Base-by-base conservation (phyloP, 2,113 vertebrate species). In the Mellivora capensis region DNA sequence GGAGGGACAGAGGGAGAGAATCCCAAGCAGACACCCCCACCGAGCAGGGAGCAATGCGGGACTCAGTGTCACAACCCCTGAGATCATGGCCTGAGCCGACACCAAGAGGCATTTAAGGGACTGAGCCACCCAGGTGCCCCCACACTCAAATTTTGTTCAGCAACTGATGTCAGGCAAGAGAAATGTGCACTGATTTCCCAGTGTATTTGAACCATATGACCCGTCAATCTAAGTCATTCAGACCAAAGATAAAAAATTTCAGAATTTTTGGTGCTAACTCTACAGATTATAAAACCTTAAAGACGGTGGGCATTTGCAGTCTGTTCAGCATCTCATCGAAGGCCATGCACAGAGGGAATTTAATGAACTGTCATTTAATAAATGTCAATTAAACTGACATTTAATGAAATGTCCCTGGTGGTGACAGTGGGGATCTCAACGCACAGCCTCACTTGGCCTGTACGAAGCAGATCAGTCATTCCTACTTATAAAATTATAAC, bases 111-210 rank as follows among this genome's bases (percentile, higher is more conserved):
- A 34, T 31, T 67, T 34, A 17, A 67, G 31, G 31, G 14, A 34
- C 62, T 34, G 31, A 34, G 62, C 62, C 62, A 34, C 31, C 62
- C 62, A 34, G 62, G 31, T 67, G 6, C 31, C 62, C 72, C 42
- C 42, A 81, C 39, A 64, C 10, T 89, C 31, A 83, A 49, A 83
- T 83, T 95, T 82, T 92, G 94, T 37, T 93, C 44, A 97, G 83
- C 76, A 92, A 44, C 21, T 85, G 21, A 94, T 80, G 84, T 95
- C 72, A 92, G 47, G 34, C 6, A 34, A 59, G 42, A 37, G 47
- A 82, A 18, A 96, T 12, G 29, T 54, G 0, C 52, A 31, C 44
- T 85, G 14, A 87, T 93, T 95, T 92, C 57, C 81, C 62, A 93
- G 57, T 76, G 18, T 84, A 87, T 86, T 76, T 93, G 17, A 87